Percentiles rank a stretch among this genome's conserved stretches.
These are phyloP conservation scores for Tetragonula carbonaria DNA, from an alignment of 2,888 invertebrate species.

Conservation along the genomic window DNA sequence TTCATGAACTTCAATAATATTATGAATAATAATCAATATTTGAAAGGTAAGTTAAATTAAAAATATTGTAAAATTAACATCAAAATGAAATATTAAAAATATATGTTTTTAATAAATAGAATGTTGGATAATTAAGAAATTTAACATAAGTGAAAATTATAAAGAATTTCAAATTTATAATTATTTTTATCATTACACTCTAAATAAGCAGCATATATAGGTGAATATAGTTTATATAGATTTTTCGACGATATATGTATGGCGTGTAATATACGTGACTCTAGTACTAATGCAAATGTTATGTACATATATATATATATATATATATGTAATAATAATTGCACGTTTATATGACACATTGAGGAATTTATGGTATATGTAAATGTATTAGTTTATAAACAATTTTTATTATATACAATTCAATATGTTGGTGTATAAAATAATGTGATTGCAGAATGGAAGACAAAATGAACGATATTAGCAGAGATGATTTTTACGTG, in stretches of 20 bases:
- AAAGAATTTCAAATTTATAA: constrained; percentile 18
- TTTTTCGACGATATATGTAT: background rate
- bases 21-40: constrained; percentile 2
- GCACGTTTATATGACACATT: constrained; percentile 12
- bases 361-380: constrained; percentile 21
- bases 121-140: constrained; percentile 19
- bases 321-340: background rate
- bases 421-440: constrained; percentile 23
- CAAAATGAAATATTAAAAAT: background rate
- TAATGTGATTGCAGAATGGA: constrained; percentile 37
- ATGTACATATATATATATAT: background rate
- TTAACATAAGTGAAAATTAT: constrained; percentile 1
- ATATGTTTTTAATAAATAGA: background rate
- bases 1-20: constrained; percentile 4
- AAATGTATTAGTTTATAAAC: constrained; percentile 40
- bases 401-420: constrained; percentile 26
- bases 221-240: background rate
- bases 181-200: constrained; percentile 17
- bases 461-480: constrained; percentile 66
- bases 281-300: background rate
- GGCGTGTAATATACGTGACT: constrained; percentile 11
- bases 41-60: constrained; percentile 47
- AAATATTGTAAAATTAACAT: constrained; percentile 28
- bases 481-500: constrained; percentile 85
- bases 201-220: background rate